These are phyloP conservation scores for Brienomyrus brachyistius DNA, from an alignment of 2,113 vertebrate species.

Conservation along the genomic window DNA sequence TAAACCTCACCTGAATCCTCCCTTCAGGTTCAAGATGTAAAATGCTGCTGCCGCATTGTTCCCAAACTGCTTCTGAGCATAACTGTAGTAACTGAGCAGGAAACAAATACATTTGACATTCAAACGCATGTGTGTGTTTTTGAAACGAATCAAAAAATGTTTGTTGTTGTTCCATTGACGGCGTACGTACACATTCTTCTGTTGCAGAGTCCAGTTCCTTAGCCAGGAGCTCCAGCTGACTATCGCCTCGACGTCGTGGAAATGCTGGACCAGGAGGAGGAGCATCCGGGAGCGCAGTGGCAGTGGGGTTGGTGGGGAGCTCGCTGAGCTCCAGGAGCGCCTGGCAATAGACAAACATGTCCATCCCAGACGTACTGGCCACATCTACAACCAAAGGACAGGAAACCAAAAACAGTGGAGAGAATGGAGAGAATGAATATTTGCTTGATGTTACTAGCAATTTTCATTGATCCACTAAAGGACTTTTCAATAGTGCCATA, in stretches of 20 bases:
- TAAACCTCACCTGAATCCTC: slow-evolving; percentile 63
- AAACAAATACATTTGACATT: neutral
- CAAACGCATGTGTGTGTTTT: neutral
- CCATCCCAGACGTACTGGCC: slow-evolving; percentile 28
- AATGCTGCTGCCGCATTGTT: slow-evolving; percentile 50
- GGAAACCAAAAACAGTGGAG: neutral
- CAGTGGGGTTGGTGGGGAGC: slow-evolving; percentile 14
- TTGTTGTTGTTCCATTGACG: neutral
- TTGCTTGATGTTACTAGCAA: neutral
- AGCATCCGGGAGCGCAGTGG: slow-evolving; percentile 37
- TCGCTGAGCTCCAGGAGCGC: slow-evolving; percentile 33
- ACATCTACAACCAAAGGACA: slow-evolving; percentile 30
- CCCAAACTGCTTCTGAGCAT: slow-evolving; percentile 43
- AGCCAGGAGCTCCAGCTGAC: slow-evolving; percentile 33
- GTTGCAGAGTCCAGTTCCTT: slow-evolving; percentile 25
- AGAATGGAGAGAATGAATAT: neutral
- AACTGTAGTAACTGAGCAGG: slow-evolving; percentile 48
- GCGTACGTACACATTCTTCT: slow-evolving; percentile 52
- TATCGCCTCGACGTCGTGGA: slow-evolving; percentile 53
- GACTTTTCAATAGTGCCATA: neutral
- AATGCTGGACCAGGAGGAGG: slow-evolving; percentile 44
- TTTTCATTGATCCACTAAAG: neutral
- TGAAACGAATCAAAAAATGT: neutral
- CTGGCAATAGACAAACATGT: slow-evolving; percentile 8
- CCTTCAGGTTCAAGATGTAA: slow-evolving; percentile 60